These are phyloP conservation scores for Antheraea yamamai DNA, from an alignment of 2,888 invertebrate genomes.

Conservation along the genomic window DNA sequence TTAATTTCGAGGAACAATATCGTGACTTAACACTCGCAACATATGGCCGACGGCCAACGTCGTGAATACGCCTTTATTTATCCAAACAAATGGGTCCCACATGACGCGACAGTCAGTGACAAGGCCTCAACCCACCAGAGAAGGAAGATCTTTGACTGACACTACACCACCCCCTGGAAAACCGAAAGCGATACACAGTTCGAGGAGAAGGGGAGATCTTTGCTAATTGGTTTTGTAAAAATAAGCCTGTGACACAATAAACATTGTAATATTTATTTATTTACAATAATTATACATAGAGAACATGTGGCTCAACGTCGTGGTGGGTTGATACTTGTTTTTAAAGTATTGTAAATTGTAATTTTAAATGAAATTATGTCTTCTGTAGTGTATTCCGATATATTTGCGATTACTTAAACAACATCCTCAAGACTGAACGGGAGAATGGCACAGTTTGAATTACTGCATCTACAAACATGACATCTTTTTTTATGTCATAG, in stretches of 20 bases:
- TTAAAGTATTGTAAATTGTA: background rate
- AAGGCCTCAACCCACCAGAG: slow-evolving; percentile 58
- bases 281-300: slow-evolving; percentile 63
- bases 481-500: no score
- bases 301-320: slow-evolving; percentile 57
- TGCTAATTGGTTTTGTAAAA: slow-evolving; percentile 41
- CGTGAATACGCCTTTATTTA: slow-evolving; percentile 70
- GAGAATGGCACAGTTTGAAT: no score
- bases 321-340: slow-evolving; percentile 23
- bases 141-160: slow-evolving; percentile 33
- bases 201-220: slow-evolving; percentile 35
- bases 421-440: no score
- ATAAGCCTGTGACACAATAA: slow-evolving; percentile 74
- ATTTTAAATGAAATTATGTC: background rate
- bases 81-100: slow-evolving; percentile 73
- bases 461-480: no score
- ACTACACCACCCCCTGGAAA: slow-evolving; percentile 10
- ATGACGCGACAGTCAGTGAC: slow-evolving; percentile 74
- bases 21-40: slow-evolving; percentile 33
- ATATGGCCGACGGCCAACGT: slow-evolving; percentile 57
- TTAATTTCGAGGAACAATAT: slow-evolving; percentile 19
- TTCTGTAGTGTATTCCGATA: background rate
- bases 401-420: background rate
- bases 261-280: slow-evolving; percentile 71
- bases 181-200: background rate